Evolutionary conservation across 2,888 invertebrate genomes (phyloP), one percentile per base, ranked within the genome.

Genomic region (Actias luna): DNA sequence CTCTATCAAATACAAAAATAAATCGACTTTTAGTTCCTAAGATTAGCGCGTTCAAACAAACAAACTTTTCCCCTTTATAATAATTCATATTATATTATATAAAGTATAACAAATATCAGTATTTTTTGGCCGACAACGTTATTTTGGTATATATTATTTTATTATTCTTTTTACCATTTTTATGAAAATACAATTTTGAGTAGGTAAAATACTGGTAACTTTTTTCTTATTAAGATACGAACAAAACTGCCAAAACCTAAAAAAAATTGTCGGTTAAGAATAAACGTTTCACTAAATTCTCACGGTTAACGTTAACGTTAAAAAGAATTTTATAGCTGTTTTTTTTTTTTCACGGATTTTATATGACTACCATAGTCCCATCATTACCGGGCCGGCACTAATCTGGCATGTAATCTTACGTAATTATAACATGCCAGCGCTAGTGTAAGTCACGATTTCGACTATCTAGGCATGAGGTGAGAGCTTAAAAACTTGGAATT

Each of bases 381-480:
- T 83, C 80, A 87, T 88, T 88, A 88, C 82, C 74, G 79, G 75
- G 75, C 59, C 31, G 76, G 76, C 78, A 75, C 80, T 80, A 83
- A 87, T 87, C 85, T 73, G 69, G 68, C 73, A 72, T 83, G 81
- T 89, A 85, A 89, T 89, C 89, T 87, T 72, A 78, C 81, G 88
- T 90, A 92, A 92, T 92, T 91, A 92, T 90, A 92, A 91, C 86
- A 84, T 87, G 83, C 78, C 78, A 74, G 72, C 65, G 75, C 83
- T 84, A 84, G 88, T 84, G 84, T 85, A 87, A 87, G 91, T 91
- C 91, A 91, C 92, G 92, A 90, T 82, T 85, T 82, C 73, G 83
- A 79, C 84, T 89, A 88, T 90, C 89, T 85, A 77, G 78, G 74
- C 78, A 73, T 75, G 75, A 72, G 74, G 75, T 73, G 77, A 78